Percentiles rank a stretch among this genome's conserved stretches.
Conservation (phyloP, 2,113 vertebrate genomes). For the Cisticola juncidis region DNA sequence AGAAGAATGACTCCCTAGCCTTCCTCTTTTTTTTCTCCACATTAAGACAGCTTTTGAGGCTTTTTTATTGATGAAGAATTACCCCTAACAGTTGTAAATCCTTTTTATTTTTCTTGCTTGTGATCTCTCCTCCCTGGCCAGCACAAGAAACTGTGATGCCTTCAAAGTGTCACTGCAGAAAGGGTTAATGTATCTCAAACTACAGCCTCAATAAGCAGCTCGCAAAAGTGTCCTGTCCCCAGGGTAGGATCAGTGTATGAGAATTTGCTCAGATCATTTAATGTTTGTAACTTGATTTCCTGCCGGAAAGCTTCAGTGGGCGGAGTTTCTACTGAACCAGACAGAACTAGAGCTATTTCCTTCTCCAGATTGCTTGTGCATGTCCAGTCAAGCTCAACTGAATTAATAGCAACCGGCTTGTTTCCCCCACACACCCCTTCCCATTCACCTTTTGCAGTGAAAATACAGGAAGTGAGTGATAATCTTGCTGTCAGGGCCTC, state of each 20-base stretch:
- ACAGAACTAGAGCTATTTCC: slow-evolving; percentile 60
- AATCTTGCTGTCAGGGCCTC: background rate
- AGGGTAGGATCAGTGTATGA: slow-evolving; percentile 64
- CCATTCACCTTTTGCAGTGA: slow-evolving; percentile 30
- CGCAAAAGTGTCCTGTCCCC: slow-evolving; percentile 44
- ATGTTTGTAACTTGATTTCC: slow-evolving; percentile 69
- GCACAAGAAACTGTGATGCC: background rate
- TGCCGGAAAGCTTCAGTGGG: slow-evolving; percentile 65
- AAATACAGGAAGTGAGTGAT: background rate
- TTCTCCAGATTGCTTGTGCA: slow-evolving; percentile 59
- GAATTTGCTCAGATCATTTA: slow-evolving; percentile 63
- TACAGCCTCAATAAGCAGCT: slow-evolving; percentile 11
- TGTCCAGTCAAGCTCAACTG: slow-evolving; percentile 61
- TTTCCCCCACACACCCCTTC: slow-evolving; percentile 50
- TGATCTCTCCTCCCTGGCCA: background rate
- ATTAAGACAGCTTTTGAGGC: background rate
- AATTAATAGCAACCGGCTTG: slow-evolving; percentile 28
- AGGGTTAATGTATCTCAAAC: slow-evolving; percentile 51
- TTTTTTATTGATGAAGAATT: background rate
- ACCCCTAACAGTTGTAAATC: background rate
- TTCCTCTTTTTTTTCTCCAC: background rate
- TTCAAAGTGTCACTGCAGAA: background rate
- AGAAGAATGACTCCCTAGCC: background rate
- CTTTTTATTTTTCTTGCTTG: background rate
- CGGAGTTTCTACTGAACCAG: slow-evolving; percentile 62